These are phyloP conservation scores for Calliphora vicina DNA, from an alignment of 1,140 invertebrate species.

Conservation along the genomic window DNA sequence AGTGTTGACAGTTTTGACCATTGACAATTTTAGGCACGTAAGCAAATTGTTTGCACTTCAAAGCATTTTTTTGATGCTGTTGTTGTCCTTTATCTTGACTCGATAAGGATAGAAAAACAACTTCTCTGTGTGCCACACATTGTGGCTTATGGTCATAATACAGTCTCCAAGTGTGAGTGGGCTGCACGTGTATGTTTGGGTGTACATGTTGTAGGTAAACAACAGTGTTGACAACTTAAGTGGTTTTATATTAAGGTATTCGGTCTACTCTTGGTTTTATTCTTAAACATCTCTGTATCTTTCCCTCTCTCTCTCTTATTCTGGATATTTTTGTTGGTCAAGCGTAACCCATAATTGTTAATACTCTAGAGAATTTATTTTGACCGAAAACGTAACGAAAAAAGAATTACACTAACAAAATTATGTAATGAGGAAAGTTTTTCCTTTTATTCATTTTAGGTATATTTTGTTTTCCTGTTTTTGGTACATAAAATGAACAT, in stretches of 20 bases:
- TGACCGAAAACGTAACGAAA: background rate
- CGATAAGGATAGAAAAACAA: background rate
- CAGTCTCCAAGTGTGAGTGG: background rate
- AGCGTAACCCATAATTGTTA: slow-evolving; percentile 32
- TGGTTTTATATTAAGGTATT: slow-evolving; percentile 20
- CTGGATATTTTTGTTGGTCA: slow-evolving; percentile 14
- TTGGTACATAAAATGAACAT: background rate
- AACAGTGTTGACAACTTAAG: slow-evolving; percentile 30
- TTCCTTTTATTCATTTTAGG: background rate
- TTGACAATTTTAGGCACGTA: slow-evolving; percentile 32
- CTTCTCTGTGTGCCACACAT: background rate
- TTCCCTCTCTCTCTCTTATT: background rate
- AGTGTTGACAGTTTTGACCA: slow-evolving; percentile 33
- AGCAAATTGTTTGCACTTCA: slow-evolving; percentile 35
- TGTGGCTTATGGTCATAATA: background rate
- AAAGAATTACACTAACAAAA: background rate
- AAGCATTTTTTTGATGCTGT: slow-evolving; percentile 23
- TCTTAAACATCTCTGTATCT: background rate
- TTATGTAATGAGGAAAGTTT: slow-evolving; percentile 28
- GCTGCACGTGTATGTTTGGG: background rate
- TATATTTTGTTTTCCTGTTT: background rate
- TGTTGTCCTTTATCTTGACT: background rate
- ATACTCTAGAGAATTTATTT: slow-evolving; percentile 14
- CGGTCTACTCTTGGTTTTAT: background rate
- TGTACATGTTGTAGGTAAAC: background rate